Conservation (phyloP, 2,113 vertebrate genomes). For the Acrocephalus kingi region DNA sequence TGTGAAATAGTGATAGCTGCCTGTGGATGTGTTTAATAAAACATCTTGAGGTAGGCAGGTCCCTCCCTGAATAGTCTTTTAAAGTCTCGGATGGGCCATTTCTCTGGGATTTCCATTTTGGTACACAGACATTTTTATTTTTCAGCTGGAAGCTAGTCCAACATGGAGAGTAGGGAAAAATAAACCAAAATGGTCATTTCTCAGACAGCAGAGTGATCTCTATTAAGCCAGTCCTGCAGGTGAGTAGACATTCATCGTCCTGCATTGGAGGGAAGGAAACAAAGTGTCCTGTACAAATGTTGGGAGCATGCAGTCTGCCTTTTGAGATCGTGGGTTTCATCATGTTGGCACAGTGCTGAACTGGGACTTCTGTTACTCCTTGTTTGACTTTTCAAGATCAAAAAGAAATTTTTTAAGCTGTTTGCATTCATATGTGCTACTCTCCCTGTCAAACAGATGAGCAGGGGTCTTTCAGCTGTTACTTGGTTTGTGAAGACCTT, state of each 20-base stretch:
- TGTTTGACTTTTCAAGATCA: neutral
- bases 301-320: neutral
- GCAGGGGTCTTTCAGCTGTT: neutral
- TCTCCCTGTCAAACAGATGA: neutral
- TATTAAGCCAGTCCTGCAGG: neutral
- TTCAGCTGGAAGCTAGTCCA: neutral
- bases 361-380: neutral
- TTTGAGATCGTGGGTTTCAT: neutral
- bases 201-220: neutral
- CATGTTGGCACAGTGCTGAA: neutral
- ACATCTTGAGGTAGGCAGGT: neutral
- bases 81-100: neutral
- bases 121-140: neutral
- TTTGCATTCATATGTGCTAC: neutral
- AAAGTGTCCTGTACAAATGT: neutral
- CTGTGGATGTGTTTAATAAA: neutral
- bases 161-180: neutral
- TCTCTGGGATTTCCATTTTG: neutral
- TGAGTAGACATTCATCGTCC: neutral
- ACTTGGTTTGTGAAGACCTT: neutral
- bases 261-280: neutral
- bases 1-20: neutral
- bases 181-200: accelerated
- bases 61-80: neutral
- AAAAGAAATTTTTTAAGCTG: neutral